phyloP scores from a whole-genome alignment of 1,140 invertebrate genomes.

The Hesperophylax magnus region DNA sequence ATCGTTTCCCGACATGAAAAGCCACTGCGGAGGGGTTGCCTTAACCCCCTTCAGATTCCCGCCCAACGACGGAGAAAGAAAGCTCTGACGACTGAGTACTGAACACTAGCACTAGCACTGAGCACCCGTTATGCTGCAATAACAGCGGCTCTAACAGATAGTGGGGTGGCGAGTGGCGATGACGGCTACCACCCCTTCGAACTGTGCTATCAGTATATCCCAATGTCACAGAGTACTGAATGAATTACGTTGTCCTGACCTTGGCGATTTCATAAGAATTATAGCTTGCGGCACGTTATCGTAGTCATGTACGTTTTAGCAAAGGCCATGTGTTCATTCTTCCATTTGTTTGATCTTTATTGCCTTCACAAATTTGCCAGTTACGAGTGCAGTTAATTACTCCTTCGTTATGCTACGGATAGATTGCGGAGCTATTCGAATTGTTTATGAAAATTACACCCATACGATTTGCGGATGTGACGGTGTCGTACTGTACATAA shows the following conservation, averaged over 20 bases:
- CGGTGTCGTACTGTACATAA: neutral
- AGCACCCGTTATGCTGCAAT: constrained; percentile 48
- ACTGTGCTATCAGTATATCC: too few relatives aligned
- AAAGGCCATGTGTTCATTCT: too few relatives aligned
- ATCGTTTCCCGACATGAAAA: constrained; percentile 26
- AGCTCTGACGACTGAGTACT: constrained; percentile 33
- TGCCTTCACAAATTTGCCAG: too few relatives aligned
- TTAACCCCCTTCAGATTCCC: too few relatives aligned
- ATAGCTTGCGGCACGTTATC: neutral
- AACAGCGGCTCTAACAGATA: constrained; percentile 44
- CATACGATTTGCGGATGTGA: neutral
- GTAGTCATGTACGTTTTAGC: neutral
- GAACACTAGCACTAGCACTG: constrained; percentile 24
- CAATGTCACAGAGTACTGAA: neutral
- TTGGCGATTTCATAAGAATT: constrained; percentile 3
- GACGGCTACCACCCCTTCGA: neutral
- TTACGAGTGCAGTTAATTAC: too few relatives aligned
- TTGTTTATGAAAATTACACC: too few relatives aligned
- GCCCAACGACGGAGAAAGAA: constrained; percentile 14
- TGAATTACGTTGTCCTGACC: neutral
- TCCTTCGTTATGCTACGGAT: too few relatives aligned
- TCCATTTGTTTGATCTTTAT: too few relatives aligned
- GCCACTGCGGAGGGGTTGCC: neutral
- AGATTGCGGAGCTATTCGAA: too few relatives aligned
- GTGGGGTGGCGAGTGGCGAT: constrained; percentile 1